Conservation (phyloP, 2,888 invertebrate genomes). For the Chrysotoxum bicinctum region DNA sequence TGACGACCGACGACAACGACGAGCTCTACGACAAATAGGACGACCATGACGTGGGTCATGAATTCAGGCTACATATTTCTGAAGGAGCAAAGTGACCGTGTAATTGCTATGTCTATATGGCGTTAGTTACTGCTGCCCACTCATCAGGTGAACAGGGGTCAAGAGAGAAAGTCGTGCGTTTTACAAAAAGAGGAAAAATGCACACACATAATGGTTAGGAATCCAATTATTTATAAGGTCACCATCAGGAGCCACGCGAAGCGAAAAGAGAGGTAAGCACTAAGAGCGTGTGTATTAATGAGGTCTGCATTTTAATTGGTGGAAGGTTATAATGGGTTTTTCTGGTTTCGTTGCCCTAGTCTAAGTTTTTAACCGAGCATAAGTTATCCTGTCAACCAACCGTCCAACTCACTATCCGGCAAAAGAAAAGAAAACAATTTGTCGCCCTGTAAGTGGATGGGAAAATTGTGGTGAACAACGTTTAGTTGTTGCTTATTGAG, state of each 20-base stretch:
- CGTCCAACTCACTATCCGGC: not conserved
- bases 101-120: slow-evolving; percentile 49
- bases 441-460: not conserved
- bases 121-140: not conserved
- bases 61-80: slow-evolving; percentile 18
- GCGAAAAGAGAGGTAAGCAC: slow-evolving; percentile 5
- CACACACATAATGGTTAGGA: slow-evolving; percentile 18
- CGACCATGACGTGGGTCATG: slow-evolving; percentile 43
- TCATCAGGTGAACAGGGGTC: slow-evolving; percentile 26
- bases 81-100: slow-evolving; percentile 56
- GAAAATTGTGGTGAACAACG: not conserved
- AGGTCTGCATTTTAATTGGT: slow-evolving; percentile 44
- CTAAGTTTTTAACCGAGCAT: slow-evolving; percentile 27
- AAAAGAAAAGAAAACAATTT: not conserved
- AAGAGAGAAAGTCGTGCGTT: slow-evolving; percentile 40
- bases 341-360: slow-evolving; percentile 20
- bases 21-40: not conserved
- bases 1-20: slow-evolving; percentile 17
- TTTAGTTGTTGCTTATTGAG: slow-evolving; percentile 2
- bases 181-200: slow-evolving; percentile 4
- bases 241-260: slow-evolving; percentile 5
- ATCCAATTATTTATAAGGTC: slow-evolving; percentile 65
- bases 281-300: slow-evolving; percentile 36
- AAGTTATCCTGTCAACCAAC: slow-evolving; percentile 31
- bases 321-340: slow-evolving; percentile 54